These are phyloP conservation scores for Salarias fasciatus DNA, from an alignment of 2,797 vertebrate genomes.

Conservation along the genomic window DNA sequence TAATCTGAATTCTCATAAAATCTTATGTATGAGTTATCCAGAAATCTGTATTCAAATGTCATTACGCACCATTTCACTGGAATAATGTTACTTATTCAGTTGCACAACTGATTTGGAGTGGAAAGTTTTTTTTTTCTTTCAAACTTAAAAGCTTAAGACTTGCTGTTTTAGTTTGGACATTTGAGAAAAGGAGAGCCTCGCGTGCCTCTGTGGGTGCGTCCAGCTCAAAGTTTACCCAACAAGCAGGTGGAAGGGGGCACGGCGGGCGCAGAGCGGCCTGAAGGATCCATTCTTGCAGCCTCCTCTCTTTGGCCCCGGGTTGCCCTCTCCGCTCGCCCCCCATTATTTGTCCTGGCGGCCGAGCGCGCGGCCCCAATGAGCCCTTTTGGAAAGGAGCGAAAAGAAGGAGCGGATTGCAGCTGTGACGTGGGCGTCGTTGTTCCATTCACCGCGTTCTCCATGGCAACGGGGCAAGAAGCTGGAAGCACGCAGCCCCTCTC, in stretches of 20 bases:
- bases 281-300: slow-evolving; percentile 68
- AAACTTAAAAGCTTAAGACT: slow-evolving; percentile 1
- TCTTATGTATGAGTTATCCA: no score
- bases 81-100: no score
- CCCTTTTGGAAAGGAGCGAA: slow-evolving; percentile 78
- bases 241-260: slow-evolving; percentile 68
- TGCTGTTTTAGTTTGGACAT: neutral
- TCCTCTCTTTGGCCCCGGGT: slow-evolving; percentile 74
- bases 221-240: slow-evolving; percentile 76
- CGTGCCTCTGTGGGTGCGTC: slow-evolving; percentile 47
- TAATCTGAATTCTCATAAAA: no score
- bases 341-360: slow-evolving; percentile 80
- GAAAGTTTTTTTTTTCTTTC: no score
- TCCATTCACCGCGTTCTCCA: slow-evolving; percentile 90
- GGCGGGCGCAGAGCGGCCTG: slow-evolving; percentile 38
- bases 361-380: slow-evolving; percentile 78
- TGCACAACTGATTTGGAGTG: no score
- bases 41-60: no score
- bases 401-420: slow-evolving; percentile 85
- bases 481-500: slow-evolving; percentile 90
- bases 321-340: slow-evolving; percentile 73
- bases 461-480: slow-evolving; percentile 92
- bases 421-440: slow-evolving; percentile 93
- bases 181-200: slow-evolving; percentile 19
- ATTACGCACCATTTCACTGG: no score